A percentile compares a stretch with the other conserved stretches of the same genome.
Conservation (phyloP, 2,797 vertebrate species). For the Hydrocynus forskahlii region DNA sequence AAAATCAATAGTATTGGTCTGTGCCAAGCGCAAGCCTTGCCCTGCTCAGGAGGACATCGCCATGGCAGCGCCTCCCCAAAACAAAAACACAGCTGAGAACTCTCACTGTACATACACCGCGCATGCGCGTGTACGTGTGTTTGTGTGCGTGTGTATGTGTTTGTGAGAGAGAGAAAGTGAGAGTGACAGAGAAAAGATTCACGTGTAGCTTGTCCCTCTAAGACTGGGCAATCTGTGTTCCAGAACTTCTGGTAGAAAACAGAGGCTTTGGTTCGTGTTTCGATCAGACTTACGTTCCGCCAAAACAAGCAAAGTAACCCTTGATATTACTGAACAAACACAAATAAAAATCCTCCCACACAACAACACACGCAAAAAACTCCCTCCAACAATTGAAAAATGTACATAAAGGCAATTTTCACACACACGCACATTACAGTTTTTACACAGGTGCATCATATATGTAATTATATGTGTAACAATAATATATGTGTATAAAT, state of each 20-base stretch:
- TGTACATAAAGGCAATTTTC: conserved; percentile 16
- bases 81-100: conserved; percentile 64
- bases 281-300: not conserved
- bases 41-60: conserved; percentile 56
- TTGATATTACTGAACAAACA: not conserved
- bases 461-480: too few species aligned
- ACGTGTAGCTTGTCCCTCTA: not conserved
- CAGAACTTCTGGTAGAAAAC: not conserved
- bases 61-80: conserved; percentile 52
- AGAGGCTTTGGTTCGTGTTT: not conserved
- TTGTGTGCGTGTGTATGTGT: conserved; percentile 21
- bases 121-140: conserved; percentile 32
- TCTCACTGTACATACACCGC: conserved; percentile 21
- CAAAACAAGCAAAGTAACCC: conserved; percentile 4
- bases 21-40: conserved; percentile 51
- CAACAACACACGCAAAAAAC: conserved; percentile 25
- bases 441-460: not conserved
- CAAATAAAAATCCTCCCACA: conserved; percentile 35
- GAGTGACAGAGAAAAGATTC: not conserved
- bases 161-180: not conserved
- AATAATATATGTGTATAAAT: too few species aligned
- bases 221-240: not conserved
- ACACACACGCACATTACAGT: not conserved
- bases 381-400: not conserved
- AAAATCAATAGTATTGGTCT: conserved; percentile 42